phyloP scores from a whole-genome alignment of 1,140 invertebrate genomes.

The Lordiphosa stackelbergi region DNA sequence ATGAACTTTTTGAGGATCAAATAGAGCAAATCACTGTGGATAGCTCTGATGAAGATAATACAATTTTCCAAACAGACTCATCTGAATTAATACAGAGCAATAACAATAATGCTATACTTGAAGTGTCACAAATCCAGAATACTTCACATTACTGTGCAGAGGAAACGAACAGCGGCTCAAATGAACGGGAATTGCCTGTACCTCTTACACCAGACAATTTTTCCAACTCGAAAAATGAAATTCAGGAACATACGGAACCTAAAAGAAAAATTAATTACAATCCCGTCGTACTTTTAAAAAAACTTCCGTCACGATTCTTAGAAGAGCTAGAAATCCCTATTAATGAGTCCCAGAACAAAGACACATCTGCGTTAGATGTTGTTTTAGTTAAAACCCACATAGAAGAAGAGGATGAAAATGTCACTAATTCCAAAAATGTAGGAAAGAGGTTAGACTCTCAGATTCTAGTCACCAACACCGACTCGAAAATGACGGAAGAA shows the following conservation, averaged over 20 bases:
- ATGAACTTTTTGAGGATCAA: constrained; percentile 5
- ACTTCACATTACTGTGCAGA: too few species aligned
- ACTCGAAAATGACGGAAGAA: constrained; percentile 3
- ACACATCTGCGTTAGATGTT: not conserved
- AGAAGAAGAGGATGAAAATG: not conserved
- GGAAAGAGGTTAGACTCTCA: not conserved
- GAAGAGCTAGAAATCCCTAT: not conserved
- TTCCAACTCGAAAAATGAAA: not conserved
- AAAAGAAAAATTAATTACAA: not conserved
- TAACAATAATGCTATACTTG: not conserved
- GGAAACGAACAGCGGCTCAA: too few species aligned
- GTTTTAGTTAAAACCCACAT: not conserved
- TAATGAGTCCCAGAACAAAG: too few species aligned
- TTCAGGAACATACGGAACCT: not conserved
- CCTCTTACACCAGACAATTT: too few species aligned
- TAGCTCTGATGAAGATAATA: constrained; percentile 3
- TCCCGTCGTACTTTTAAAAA: not conserved
- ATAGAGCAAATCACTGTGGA: not conserved
- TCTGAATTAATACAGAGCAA: not conserved
- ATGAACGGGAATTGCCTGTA: too few species aligned
- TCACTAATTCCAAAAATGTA: not conserved
- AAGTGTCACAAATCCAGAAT: too few species aligned
- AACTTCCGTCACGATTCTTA: not conserved
- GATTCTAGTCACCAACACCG: not conserved
- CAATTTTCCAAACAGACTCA: not conserved